These are phyloP conservation scores for Sinotaia quadrata DNA, from an alignment of 2,888 invertebrate species.

Conservation along the genomic window DNA sequence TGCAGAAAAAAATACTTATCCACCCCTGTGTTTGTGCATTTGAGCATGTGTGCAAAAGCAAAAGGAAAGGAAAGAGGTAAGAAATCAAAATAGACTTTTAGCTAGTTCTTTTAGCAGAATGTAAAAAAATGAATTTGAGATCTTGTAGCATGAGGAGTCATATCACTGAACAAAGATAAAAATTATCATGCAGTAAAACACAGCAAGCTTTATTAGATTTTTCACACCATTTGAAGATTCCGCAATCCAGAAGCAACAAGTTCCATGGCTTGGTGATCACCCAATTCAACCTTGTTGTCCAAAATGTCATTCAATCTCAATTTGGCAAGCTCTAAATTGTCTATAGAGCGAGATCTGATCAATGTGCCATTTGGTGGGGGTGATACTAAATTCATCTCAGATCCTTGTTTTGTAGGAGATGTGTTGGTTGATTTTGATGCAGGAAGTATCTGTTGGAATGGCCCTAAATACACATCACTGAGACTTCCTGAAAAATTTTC, in stretches of 20 bases:
- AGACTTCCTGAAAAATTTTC: conserved; percentile 30
- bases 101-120: too few species aligned
- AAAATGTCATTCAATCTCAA: conserved; percentile 50
- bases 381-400: conserved; percentile 37
- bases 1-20: too few species aligned
- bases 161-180: too few species aligned
- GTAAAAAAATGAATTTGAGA: too few species aligned
- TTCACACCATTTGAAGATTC: conserved; percentile 51
- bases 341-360: conserved; percentile 60
- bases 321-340: conserved; percentile 61
- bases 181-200: too few species aligned
- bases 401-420: conserved; percentile 50
- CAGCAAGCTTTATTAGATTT: too few species aligned
- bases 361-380: not conserved
- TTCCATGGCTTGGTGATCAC: conserved; percentile 51
- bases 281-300: conserved; percentile 32
- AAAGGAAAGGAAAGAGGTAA: too few species aligned
- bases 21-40: too few species aligned
- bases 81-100: too few species aligned
- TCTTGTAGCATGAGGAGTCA: too few species aligned
- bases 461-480: conserved; percentile 32
- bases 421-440: conserved; percentile 58
- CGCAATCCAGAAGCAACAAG: conserved; percentile 57
- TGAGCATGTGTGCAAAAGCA: too few species aligned
- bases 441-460: not conserved